These are phyloP conservation scores for Tipula unca DNA, from an alignment of 2,888 invertebrate species.

Conservation along the genomic window DNA sequence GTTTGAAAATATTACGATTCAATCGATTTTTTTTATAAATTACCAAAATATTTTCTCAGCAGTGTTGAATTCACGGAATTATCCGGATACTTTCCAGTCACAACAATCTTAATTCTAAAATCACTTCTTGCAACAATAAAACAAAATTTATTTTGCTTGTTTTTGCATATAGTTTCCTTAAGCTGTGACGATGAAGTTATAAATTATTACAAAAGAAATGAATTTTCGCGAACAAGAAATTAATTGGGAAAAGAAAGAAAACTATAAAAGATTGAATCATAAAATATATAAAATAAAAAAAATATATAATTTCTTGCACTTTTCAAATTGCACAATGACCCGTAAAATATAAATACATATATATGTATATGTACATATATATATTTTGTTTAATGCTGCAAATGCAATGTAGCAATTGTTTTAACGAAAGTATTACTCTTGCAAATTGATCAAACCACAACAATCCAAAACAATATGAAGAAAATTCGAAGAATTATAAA, in stretches of 20 bases:
- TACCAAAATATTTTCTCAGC: neutral
- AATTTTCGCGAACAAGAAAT: neutral
- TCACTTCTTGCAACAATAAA: neutral
- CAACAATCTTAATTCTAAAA: neutral
- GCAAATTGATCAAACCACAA: neutral
- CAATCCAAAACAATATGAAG: neutral
- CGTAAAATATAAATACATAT: neutral
- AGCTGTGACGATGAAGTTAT: neutral
- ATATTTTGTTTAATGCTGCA: neutral
- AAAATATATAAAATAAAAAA: neutral
- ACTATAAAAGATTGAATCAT: neutral
- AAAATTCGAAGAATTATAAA: neutral
- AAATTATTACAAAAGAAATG: constrained; percentile 8
- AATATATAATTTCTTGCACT: constrained; percentile 16
- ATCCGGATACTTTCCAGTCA: neutral
- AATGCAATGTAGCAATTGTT: neutral
- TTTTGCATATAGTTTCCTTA: neutral
- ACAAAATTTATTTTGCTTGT: neutral
- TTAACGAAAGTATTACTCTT: neutral
- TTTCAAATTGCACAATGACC: constrained; percentile 18
- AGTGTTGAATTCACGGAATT: neutral
- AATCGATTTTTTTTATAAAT: neutral
- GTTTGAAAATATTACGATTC: neutral
- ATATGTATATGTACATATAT: no score
- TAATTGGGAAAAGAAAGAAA: neutral